Evolutionary conservation across 2,797 vertebrate genomes (phyloP).

Genomic region (Dendrocincla fuliginosa): DNA sequence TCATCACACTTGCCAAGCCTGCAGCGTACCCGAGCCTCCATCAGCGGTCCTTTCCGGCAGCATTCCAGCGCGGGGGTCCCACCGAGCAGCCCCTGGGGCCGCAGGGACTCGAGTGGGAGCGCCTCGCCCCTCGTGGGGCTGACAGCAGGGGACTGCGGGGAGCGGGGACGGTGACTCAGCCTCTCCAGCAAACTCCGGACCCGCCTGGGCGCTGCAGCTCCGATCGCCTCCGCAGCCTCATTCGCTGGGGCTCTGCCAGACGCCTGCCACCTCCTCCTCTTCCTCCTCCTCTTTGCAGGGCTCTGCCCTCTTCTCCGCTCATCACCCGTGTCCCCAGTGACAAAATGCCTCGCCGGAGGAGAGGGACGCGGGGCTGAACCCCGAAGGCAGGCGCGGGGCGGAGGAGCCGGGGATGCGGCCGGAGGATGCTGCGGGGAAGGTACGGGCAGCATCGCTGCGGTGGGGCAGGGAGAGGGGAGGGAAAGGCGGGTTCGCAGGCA

Average conservation of each 20-base stretch:
- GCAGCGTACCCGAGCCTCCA: accelerated
- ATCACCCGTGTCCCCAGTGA: accelerated
- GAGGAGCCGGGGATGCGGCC: neutral
- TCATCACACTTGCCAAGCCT: neutral
- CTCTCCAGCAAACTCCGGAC: neutral
- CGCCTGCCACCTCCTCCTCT: neutral
- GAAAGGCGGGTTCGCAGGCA: neutral
- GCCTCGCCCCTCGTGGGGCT: accelerated
- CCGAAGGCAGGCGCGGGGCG: accelerated
- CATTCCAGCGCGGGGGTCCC: too few relatives aligned
- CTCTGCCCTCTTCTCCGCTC: neutral
- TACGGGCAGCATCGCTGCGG: neutral
- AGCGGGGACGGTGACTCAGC: neutral
- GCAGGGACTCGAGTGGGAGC: accelerated
- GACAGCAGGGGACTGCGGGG: neutral
- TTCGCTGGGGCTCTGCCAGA: constrained; percentile 59
- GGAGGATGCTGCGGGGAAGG: constrained; percentile 10
- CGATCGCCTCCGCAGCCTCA: constrained; percentile 10
- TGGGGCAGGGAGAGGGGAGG: accelerated
- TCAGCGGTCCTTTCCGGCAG: neutral
- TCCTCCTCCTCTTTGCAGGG: constrained; percentile 50
- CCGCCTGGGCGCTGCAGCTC: neutral
- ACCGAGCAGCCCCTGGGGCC: accelerated
- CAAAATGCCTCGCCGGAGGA: neutral
- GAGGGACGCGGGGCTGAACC: neutral